These are phyloP conservation scores for Arctocebus calabarensis DNA, from an alignment of 2,797 vertebrate genomes.

Conservation along the genomic window DNA sequence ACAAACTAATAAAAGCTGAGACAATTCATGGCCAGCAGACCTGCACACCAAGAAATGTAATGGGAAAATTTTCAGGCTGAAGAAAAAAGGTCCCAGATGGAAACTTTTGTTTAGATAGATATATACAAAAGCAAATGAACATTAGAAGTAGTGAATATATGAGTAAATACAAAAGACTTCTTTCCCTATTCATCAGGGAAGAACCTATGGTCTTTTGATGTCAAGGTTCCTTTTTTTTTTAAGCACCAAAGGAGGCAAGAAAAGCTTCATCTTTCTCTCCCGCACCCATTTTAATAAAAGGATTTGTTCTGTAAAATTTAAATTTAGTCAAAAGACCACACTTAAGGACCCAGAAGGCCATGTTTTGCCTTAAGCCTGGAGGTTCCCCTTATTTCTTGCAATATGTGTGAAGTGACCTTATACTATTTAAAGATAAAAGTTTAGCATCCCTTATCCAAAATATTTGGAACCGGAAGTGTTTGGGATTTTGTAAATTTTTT, in stretches of 20 bases:
- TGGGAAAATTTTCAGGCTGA: constrained; percentile 10
- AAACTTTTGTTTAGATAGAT: not conserved
- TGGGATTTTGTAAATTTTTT: not conserved
- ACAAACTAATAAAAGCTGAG: not conserved
- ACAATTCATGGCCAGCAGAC: not conserved
- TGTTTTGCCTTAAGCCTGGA: too few species aligned
- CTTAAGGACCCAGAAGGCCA: too few species aligned
- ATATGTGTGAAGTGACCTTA: not conserved
- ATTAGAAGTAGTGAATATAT: not conserved
- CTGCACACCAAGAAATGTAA: not conserved
- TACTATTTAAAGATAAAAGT: not conserved
- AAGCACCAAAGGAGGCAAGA: too few species aligned
- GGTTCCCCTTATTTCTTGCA: not conserved
- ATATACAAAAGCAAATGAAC: not conserved
- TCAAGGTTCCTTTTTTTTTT: too few species aligned
- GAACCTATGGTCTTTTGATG: too few species aligned
- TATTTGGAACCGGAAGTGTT: not conserved
- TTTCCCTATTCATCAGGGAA: not conserved
- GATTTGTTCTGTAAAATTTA: too few species aligned
- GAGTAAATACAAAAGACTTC: not conserved
- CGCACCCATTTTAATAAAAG: too few species aligned
- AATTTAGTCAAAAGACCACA: too few species aligned
- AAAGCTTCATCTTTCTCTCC: too few species aligned
- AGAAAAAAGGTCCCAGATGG: not conserved
- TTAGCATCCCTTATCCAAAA: not conserved